Evolutionary conservation across 2,888 invertebrate species (phyloP).

Genomic region (Dryobotodes eremita): DNA sequence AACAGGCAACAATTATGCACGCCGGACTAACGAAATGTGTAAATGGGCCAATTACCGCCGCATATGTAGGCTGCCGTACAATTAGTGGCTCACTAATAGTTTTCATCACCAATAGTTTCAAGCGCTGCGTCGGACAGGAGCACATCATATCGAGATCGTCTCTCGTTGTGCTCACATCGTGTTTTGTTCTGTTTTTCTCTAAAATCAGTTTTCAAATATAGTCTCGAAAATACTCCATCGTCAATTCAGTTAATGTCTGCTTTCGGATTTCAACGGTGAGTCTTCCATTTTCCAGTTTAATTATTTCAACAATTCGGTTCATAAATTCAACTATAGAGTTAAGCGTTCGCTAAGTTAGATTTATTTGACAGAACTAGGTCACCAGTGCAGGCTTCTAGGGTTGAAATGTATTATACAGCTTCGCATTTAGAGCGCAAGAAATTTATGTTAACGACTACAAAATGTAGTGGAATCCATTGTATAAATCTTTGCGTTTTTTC

Average conservation of each 20-base stretch:
- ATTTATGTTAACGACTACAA: constrained; percentile 79
- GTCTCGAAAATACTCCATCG: constrained; percentile 7
- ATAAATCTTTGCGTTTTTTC: constrained; percentile 68
- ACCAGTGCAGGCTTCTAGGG: constrained; percentile 78
- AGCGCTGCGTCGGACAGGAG: constrained; percentile 78
- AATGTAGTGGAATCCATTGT: constrained; percentile 71
- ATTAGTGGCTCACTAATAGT: constrained; percentile 90
- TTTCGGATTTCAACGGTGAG: constrained; percentile 57
- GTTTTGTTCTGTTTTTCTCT: constrained; percentile 61
- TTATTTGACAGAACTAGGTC: constrained; percentile 80
- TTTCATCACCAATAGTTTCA: constrained; percentile 89
- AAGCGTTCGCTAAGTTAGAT: constrained; percentile 75
- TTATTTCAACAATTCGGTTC: constrained; percentile 57
- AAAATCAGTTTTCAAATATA: constrained; percentile 16
- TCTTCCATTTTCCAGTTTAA: constrained; percentile 44
- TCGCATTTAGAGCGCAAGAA: constrained; percentile 77
- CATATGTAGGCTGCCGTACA: constrained; percentile 89
- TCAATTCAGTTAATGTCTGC: constrained; percentile 23
- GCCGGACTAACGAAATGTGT: constrained; percentile 89
- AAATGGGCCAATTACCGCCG: constrained; percentile 90
- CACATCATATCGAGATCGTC: constrained; percentile 84
- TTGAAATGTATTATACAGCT: constrained; percentile 73
- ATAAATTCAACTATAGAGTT: constrained; percentile 71
- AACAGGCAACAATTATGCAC: constrained; percentile 88
- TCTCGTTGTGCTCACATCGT: constrained; percentile 82